Conservation (phyloP, 2,113 vertebrate species). For the Syngnathoides biaculeatus region DNA sequence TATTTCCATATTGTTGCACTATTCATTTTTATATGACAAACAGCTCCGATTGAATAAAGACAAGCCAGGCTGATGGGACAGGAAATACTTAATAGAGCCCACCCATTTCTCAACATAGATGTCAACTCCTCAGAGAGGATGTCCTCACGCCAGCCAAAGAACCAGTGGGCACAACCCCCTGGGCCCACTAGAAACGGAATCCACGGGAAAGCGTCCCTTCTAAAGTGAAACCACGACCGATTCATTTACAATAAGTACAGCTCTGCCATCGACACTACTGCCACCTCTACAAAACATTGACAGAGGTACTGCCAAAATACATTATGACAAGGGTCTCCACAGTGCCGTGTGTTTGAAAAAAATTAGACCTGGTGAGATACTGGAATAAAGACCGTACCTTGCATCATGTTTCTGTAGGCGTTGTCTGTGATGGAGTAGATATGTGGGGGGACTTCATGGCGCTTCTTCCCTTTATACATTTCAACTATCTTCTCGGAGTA, state of each 20-base stretch:
- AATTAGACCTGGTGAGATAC: background rate
- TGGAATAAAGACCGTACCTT: slow-evolving; percentile 75
- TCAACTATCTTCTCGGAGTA: slow-evolving; percentile 97
- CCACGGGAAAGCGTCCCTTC: slow-evolving; percentile 46
- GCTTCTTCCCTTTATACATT: slow-evolving; percentile 98
- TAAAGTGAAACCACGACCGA: slow-evolving; percentile 14
- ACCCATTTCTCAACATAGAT: slow-evolving; percentile 56
- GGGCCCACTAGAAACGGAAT: slow-evolving; percentile 23
- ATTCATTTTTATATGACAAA: background rate
- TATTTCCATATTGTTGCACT: background rate
- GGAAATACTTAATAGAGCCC: slow-evolving; percentile 58
- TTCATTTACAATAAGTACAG: slow-evolving; percentile 56
- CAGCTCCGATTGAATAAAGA: slow-evolving; percentile 5
- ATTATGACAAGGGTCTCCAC: background rate
- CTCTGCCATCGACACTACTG: slow-evolving; percentile 22
- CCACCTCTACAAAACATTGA: slow-evolving; percentile 36
- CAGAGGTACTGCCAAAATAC: background rate
- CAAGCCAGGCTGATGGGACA: slow-evolving; percentile 32
- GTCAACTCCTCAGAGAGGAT: slow-evolving; percentile 58
- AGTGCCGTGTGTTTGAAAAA: background rate
- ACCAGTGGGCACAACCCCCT: slow-evolving; percentile 47
- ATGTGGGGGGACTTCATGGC: slow-evolving; percentile 93
- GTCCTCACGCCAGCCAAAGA: slow-evolving; percentile 43
- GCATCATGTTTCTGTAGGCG: slow-evolving; percentile 97
- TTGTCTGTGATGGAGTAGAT: slow-evolving; percentile 94